Evolutionary conservation across 2,113 vertebrate genomes (phyloP), one percentile per base, ranked within the genome.

Genomic region (Melanerpes formicivorus): DNA sequence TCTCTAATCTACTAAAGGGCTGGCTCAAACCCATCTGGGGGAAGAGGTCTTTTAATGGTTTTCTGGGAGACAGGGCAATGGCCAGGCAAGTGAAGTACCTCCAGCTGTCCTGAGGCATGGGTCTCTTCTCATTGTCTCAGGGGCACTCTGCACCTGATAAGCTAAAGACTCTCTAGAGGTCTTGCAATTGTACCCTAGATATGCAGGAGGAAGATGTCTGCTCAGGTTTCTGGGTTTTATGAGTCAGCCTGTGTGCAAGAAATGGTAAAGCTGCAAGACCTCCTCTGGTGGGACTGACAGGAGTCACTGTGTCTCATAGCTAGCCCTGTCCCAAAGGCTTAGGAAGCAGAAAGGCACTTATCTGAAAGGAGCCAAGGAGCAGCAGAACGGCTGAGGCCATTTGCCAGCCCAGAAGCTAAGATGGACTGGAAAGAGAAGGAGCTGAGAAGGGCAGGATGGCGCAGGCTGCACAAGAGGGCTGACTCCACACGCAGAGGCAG

Each of bases 61-160:
- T 94, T 75, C 27, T 30, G n/a, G 15, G 2, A 18, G 16, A 79
- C 14, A 3, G 5, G 34, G 26, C 88, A 79, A 60, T 10, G 22
- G 11, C 34, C 32, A 85, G 64, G 15, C 18, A 55, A 21, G 25
- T 44, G 77, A 54, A 64, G 25, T 11, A 54, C 13, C 5, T 73
- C 44, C 0, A 0, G 48, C 48, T 56, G 32, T 76, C 70, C 32
- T 25, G 46, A 65, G 22, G 13, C 17, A 30, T 1, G 0, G 3
- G 3, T 67, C 27, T 74, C 34, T 42, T 85, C 63, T 75, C 55
- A 3, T 5, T n/a, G 9, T 32, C 54, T 69, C 34, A 18, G 3
- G 14, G 22, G 17, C 17, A 79, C 34, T 17, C 14, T 62, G 40
- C 32, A 74, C 21, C 30, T 16, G 7, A 42, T 60, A 44, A 56